phyloP scores from a whole-genome alignment of 2,888 invertebrate genomes.

The Endotricha flammealis region DNA sequence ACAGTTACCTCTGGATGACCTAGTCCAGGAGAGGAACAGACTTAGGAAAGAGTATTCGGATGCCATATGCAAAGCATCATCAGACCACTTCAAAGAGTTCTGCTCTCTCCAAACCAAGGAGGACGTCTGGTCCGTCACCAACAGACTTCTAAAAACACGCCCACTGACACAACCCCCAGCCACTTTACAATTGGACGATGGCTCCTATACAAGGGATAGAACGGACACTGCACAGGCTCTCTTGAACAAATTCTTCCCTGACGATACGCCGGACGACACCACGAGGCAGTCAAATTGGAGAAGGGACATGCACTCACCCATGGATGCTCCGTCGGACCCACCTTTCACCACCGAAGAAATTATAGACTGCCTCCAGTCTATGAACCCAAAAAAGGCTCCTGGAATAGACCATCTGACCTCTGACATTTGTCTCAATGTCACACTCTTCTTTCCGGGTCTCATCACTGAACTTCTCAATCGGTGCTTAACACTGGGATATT shows the following conservation, averaged over 20 bases:
- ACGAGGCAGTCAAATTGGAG: neutral
- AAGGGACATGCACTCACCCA: neutral
- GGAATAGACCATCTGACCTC: conserved; percentile 23
- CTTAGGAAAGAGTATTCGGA: conserved; percentile 10
- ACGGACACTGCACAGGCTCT: conserved; percentile 15
- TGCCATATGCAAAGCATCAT: conserved; percentile 9
- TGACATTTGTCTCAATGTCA: conserved; percentile 15
- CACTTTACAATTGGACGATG: conserved; percentile 12
- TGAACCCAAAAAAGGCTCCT: conserved; percentile 21
- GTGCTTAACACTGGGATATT: neutral
- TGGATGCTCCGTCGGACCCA: conserved; percentile 12
- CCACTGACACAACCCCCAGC: conserved; percentile 16
- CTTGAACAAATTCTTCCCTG: conserved; percentile 17
- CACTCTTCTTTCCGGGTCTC: neutral
- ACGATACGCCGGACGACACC: conserved; percentile 12
- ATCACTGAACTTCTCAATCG: conserved; percentile 5
- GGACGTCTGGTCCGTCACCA: conserved; percentile 22
- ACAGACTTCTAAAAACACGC: conserved; percentile 16
- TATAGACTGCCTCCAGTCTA: conserved; percentile 4
- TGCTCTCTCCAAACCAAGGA: conserved; percentile 21
- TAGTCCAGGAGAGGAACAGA: neutral
- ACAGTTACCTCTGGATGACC: neutral
- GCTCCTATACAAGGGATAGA: conserved; percentile 9
- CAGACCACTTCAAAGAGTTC: conserved; percentile 20
- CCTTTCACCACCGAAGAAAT: conserved; percentile 18